These are phyloP conservation scores for Tauraco erythrolophus DNA, from an alignment of 2,113 vertebrate species.

Conservation along the genomic window DNA sequence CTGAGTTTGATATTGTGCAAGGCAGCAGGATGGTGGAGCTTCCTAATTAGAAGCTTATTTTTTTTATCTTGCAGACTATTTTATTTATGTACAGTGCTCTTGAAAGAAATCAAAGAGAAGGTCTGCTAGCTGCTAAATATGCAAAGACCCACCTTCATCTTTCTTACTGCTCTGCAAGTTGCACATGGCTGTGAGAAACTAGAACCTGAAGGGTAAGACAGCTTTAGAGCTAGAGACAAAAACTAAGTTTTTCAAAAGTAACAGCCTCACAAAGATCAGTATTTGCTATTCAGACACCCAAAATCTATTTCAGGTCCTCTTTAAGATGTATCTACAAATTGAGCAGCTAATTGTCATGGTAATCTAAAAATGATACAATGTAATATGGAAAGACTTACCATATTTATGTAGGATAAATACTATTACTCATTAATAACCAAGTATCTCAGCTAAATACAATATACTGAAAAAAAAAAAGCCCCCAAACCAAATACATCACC, in stretches of 20 bases:
- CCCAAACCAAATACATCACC: slow-evolving; percentile 67
- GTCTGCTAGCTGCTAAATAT: not conserved
- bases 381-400: not conserved
- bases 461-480: not conserved
- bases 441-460: not conserved
- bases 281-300: not conserved
- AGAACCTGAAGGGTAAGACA: not conserved
- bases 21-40: not conserved
- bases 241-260: not conserved
- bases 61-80: not conserved
- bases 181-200: not conserved
- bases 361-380: not conserved
- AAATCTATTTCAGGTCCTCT: not conserved
- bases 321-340: not conserved
- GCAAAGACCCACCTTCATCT: not conserved
- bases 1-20: not conserved
- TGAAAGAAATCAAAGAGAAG: not conserved
- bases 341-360: not conserved
- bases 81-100: not conserved
- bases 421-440: not conserved
- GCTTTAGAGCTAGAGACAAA: not conserved
- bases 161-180: not conserved
- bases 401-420: not conserved
- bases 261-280: not conserved
- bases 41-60: not conserved